Conservation (phyloP, 2,113 vertebrate genomes). For the Heterotis niloticus region DNA sequence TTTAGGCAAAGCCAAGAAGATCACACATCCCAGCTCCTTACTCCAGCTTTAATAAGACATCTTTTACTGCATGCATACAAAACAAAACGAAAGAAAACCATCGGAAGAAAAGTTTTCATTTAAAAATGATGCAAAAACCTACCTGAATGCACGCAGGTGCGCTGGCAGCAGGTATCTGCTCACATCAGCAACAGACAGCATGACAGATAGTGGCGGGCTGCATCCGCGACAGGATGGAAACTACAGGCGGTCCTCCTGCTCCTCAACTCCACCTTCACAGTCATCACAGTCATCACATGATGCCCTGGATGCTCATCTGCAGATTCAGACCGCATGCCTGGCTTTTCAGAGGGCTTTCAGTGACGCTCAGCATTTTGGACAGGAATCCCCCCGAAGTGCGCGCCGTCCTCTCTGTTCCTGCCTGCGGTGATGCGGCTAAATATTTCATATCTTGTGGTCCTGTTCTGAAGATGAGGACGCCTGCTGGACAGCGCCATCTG, state of each 20-base stretch:
- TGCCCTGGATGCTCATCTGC: background rate
- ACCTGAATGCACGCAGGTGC: background rate
- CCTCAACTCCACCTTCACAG: constrained; percentile 8
- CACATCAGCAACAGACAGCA: background rate
- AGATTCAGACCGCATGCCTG: background rate
- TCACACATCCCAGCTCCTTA: background rate
- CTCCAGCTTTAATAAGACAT: too few species aligned
- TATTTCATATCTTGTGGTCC: background rate
- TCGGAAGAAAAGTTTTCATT: background rate
- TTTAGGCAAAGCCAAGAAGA: background rate
- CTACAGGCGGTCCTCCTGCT: background rate
- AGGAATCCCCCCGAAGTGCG: background rate
- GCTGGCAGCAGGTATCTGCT: background rate
- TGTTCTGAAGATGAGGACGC: background rate
- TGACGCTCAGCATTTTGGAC: background rate
- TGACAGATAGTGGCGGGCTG: background rate
- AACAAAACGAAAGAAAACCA: background rate
- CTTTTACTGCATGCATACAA: background rate
- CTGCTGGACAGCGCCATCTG: constrained; percentile 23
- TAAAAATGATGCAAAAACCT: background rate
- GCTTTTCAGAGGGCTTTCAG: background rate
- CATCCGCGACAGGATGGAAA: constrained; percentile 16
- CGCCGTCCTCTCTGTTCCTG: constrained; percentile 6
- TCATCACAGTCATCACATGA: background rate
- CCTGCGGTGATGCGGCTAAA: background rate